A percentile compares a stretch with the other conserved stretches of the same genome.
Evolutionary conservation across 1,140 invertebrate species (phyloP).

Genomic region (Alviniconcha marisindica): DNA sequence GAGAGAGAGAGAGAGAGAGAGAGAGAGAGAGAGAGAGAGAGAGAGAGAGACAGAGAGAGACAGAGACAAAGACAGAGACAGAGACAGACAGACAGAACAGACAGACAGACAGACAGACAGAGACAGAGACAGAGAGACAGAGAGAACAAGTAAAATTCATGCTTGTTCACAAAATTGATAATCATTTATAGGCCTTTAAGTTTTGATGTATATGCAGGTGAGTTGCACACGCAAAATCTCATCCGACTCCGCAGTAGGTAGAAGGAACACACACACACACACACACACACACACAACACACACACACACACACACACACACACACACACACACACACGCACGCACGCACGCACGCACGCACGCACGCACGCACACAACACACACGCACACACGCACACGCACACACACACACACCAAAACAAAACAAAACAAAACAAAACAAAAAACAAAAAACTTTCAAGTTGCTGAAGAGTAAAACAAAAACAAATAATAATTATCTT

Average conservation of each 20-base stretch:
- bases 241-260: neutral
- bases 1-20: too few species aligned
- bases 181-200: neutral
- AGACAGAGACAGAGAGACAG: neutral
- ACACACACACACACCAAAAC: neutral
- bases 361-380: constrained; percentile 11
- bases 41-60: too few species aligned
- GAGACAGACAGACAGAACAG: too few species aligned
- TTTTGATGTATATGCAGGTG: neutral
- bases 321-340: constrained; percentile 6
- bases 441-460: too few species aligned
- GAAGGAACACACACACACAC: neutral
- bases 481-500: too few species aligned
- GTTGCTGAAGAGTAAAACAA: too few species aligned
- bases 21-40: too few species aligned
- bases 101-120: neutral
- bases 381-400: neutral
- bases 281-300: neutral
- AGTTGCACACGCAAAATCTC: neutral
- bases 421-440: too few species aligned
- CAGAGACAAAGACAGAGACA: too few species aligned
- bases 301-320: neutral
- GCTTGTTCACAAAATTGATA: neutral
- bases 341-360: neutral
- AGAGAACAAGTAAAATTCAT: too few species aligned